A percentile compares a stretch with the other conserved stretches of the same genome.
phyloP scores from a whole-genome alignment of 1,140 invertebrate genomes.

The Sycophaga agraensis region DNA sequence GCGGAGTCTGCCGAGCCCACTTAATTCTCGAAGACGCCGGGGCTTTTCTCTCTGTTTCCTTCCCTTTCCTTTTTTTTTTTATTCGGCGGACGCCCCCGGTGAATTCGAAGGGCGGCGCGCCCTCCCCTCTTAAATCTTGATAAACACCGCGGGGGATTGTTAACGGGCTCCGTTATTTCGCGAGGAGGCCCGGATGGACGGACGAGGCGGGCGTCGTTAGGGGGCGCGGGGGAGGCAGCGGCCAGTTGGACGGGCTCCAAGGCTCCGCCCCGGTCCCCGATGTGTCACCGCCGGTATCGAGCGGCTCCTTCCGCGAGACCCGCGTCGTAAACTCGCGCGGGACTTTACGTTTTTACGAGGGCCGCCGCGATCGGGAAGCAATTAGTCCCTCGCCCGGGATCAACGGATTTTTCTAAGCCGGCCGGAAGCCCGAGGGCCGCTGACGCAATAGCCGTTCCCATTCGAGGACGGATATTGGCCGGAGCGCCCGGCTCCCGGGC shows the following conservation, averaged over 20 bases:
- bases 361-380: no score
- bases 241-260: constrained; percentile 19
- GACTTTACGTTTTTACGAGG: no score
- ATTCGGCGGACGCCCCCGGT: constrained; percentile 15
- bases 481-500: constrained; percentile 14
- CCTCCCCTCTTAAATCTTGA: constrained; percentile 23
- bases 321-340: no score
- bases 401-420: no score
- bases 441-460: constrained; percentile 58
- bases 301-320: no score
- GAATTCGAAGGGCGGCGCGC: constrained; percentile 30
- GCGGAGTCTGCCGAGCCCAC: no score
- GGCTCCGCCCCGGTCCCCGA: no score
- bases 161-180: constrained; percentile 26
- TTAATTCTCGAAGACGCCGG: constrained; percentile 26
- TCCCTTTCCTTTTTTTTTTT: background rate
- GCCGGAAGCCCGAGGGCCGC: no score
- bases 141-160: constrained; percentile 25
- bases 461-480: constrained; percentile 55
- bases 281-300: no score
- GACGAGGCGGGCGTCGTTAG: background rate
- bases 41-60: constrained; percentile 7
- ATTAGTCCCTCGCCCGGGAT: no score
- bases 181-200: background rate
- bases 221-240: background rate